These are phyloP conservation scores for Seriola quinqueradiata DNA, from an alignment of 2,113 vertebrate genomes.

Conservation along the genomic window DNA sequence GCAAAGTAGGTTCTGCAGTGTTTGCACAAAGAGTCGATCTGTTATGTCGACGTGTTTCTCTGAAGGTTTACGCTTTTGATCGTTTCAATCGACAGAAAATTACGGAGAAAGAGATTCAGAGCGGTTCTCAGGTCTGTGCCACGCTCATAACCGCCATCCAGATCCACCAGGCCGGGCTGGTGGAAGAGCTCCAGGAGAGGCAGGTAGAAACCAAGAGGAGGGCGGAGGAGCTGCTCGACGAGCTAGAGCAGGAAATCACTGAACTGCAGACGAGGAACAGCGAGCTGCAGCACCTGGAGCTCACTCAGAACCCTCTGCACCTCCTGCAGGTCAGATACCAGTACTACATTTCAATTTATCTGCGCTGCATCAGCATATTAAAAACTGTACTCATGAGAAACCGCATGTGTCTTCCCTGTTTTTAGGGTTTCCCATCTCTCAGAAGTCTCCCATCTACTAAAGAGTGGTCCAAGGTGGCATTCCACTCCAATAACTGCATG, in stretches of 20 bases:
- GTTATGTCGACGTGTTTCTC: background rate
- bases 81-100: slow-evolving; percentile 13
- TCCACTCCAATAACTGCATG: slow-evolving; percentile 29
- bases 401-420: background rate
- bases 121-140: slow-evolving; percentile 37
- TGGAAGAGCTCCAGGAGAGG: slow-evolving; percentile 46
- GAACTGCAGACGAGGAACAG: slow-evolving; percentile 52
- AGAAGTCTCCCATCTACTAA: slow-evolving; percentile 12
- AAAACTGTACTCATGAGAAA: background rate
- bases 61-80: background rate
- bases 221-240: slow-evolving; percentile 35
- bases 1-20: slow-evolving; percentile 52
- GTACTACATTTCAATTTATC: too few species aligned
- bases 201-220: slow-evolving; percentile 44
- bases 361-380: accelerated
- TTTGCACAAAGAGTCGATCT: too few species aligned
- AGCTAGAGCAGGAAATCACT: slow-evolving; percentile 63
- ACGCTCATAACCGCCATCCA: slow-evolving; percentile 37
- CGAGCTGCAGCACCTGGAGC: slow-evolving; percentile 65
- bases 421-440: slow-evolving; percentile 53
- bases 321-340: slow-evolving; percentile 65
- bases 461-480: slow-evolving; percentile 60
- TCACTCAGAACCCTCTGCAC: slow-evolving; percentile 53
- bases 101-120: slow-evolving; percentile 51
- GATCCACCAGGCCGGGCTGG: slow-evolving; percentile 35